Evolutionary conservation across 2,113 vertebrate species (phyloP).

Genomic region (Amazona guildingii): DNA sequence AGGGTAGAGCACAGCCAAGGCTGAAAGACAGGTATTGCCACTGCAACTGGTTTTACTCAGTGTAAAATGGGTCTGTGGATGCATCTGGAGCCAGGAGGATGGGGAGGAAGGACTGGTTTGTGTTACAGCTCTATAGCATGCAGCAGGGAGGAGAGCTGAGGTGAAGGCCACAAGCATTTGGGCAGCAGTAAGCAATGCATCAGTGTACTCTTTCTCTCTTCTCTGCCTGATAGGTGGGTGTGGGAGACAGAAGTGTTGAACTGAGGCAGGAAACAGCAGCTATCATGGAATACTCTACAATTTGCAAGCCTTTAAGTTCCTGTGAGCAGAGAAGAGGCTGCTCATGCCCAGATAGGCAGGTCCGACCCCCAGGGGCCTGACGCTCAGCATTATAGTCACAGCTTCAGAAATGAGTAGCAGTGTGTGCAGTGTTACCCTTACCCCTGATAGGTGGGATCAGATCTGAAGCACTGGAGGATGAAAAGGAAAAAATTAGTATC

Average conservation of each 20-base stretch:
- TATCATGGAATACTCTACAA: background rate
- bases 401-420: fast-evolving
- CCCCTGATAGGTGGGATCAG: background rate
- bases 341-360: background rate
- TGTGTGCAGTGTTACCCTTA: background rate
- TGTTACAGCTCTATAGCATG: background rate
- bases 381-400: background rate
- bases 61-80: fast-evolving
- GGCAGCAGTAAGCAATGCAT: background rate
- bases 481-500: background rate
- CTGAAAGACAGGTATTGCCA: background rate
- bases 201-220: background rate
- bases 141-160: background rate
- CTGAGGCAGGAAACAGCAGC: background rate
- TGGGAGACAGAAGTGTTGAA: background rate
- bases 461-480: background rate
- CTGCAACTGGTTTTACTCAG: background rate
- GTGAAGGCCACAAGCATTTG: background rate
- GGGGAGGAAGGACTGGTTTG: background rate
- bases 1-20: background rate
- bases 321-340: background rate
- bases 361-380: background rate
- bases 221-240: background rate
- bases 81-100: background rate
- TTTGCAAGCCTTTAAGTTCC: background rate